These are phyloP conservation scores for Drosophila nr. perissopoda DNA, from an alignment of 2,888 invertebrate species.

Conservation along the genomic window DNA sequence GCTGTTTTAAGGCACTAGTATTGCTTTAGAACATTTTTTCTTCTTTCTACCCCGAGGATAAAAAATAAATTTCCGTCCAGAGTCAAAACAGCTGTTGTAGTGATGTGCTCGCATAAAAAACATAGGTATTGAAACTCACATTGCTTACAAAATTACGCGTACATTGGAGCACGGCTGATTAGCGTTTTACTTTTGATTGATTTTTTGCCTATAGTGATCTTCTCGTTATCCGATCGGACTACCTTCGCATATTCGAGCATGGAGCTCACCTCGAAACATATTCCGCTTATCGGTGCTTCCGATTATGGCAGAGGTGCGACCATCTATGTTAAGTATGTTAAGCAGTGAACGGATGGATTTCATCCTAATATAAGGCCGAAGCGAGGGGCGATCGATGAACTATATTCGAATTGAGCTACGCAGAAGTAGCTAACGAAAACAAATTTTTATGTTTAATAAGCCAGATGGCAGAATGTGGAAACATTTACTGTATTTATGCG, in stretches of 20 bases:
- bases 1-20: not conserved
- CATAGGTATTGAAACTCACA: not conserved
- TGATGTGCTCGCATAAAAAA: not conserved
- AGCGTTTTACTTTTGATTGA: not conserved
- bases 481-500: not conserved
- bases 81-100: not conserved
- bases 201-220: not conserved
- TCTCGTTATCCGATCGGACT: not conserved
- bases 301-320: not conserved
- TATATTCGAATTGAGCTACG: not conserved
- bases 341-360: not conserved
- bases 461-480: not conserved
- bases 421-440: not conserved
- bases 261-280: not conserved
- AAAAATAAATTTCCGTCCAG: not conserved
- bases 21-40: not conserved
- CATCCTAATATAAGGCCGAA: not conserved
- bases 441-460: not conserved
- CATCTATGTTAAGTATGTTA: not conserved
- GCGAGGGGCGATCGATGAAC: not conserved
- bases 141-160: not conserved
- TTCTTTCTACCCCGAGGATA: not conserved
- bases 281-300: not conserved
- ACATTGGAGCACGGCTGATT: not conserved
- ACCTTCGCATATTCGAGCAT: not conserved